Percentiles rank a stretch among this genome's conserved stretches.
These are phyloP conservation scores for Sarcophaga carnaria DNA, from an alignment of 2,888 invertebrate genomes.

Conservation along the genomic window DNA sequence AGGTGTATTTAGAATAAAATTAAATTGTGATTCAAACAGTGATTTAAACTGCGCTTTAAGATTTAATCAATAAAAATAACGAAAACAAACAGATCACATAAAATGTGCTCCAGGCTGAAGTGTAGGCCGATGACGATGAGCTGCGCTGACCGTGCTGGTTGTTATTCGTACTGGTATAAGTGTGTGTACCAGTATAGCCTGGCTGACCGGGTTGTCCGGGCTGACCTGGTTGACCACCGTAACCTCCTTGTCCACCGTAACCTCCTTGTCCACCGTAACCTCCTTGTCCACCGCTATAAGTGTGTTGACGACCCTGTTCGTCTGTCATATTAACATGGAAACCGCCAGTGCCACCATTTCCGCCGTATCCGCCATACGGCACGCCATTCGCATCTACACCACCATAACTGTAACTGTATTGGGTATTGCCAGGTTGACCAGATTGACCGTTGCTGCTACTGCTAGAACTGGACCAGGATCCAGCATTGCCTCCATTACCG, in stretches of 20 bases:
- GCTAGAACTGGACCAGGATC: conserved; percentile 42
- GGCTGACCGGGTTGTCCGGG: conserved; percentile 17
- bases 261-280: conserved; percentile 24
- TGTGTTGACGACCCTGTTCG: conserved; percentile 35
- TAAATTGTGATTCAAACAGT: background rate
- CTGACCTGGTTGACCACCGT: conserved; percentile 21
- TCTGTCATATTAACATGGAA: conserved; percentile 59
- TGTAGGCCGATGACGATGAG: conserved; percentile 50
- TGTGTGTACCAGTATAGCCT: conserved; percentile 31
- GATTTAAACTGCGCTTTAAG: background rate
- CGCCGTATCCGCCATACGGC: conserved; percentile 59
- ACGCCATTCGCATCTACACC: conserved; percentile 65
- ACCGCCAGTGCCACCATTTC: conserved; percentile 66
- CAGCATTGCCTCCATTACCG: conserved; percentile 20
- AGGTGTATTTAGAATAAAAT: conserved; percentile 14
- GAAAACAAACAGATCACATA: conserved; percentile 56
- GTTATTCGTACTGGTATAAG: conserved; percentile 35
- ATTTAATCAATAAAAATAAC: conserved; percentile 49
- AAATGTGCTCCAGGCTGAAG: conserved; percentile 61
- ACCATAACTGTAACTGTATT: conserved; percentile 52
- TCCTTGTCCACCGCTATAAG: conserved; percentile 52
- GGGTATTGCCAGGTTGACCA: conserved; percentile 57
- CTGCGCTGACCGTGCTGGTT: background rate
- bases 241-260: conserved; percentile 50
- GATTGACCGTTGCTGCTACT: conserved; percentile 56